phyloP scores from a whole-genome alignment of 2,888 invertebrate genomes.

The Epinotia bilunana region DNA sequence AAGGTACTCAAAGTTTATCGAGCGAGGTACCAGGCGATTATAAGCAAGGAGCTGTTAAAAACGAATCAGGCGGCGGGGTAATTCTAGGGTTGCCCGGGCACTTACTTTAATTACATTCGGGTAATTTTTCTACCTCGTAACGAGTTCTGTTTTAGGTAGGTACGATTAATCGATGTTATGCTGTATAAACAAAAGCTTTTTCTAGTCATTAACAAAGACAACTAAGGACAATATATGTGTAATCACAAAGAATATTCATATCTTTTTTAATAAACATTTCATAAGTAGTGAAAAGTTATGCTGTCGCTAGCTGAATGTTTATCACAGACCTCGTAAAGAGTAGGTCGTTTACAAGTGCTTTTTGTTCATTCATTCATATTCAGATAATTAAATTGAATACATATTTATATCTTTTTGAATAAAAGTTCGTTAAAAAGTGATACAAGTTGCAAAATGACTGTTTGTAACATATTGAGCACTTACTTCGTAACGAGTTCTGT shows the following conservation, averaged over 20 bases:
- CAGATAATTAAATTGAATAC: neutral
- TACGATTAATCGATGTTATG: conserved; percentile 43
- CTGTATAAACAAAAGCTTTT: conserved; percentile 11
- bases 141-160: conserved; percentile 50
- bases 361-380: neutral
- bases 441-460: neutral
- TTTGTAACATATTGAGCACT: too few relatives aligned
- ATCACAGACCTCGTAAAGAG: conserved; percentile 54
- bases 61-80: conserved; percentile 59
- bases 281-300: too few relatives aligned
- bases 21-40: conserved; percentile 57
- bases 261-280: too few relatives aligned
- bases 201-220: neutral
- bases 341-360: conserved; percentile 21
- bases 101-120: conserved; percentile 56
- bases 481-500: neutral
- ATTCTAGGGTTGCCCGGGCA: conserved; percentile 49
- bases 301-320: too few relatives aligned
- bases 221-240: too few relatives aligned
- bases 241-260: too few relatives aligned
- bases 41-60: conserved; percentile 64
- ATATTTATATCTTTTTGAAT: conserved; percentile 2
- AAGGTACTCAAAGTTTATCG: conserved; percentile 20
- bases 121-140: conserved; percentile 55
- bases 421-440: conserved; percentile 3